Base-by-base conservation (phyloP, 2,797 vertebrate genomes). In the Rhincodon typus region DNA sequence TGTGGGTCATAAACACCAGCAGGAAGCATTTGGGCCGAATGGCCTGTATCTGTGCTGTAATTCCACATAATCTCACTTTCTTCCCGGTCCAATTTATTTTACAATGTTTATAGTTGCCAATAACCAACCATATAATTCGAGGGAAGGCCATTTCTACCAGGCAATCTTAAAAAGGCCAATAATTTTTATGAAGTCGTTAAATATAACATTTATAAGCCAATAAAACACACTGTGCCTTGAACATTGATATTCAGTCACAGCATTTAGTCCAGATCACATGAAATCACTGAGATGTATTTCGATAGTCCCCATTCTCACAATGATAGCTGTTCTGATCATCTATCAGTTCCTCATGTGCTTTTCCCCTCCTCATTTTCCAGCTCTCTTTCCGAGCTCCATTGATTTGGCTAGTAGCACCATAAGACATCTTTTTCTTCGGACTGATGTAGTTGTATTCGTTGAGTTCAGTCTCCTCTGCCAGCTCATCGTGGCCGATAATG, bases 401-500 rank as follows among this genome's bases (percentile, higher is more conserved):
- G 96, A 98, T 98, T 95, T 99, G 98, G 66, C 96, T 96, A 19
- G 99, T 98, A 96, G 99, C 98, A 50, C 99, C 99, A 0, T 99
- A 99, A 12, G 97, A 97, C 95, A 84, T 97, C 95, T 66, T 98
- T 97, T 98, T 99, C 96, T 97, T 97, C 95, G 97, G 97, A 95
- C 97, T 97, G 57, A 96, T 57, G n/a, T 96, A 96, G 95, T 95
- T 97, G 93, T 99, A 98, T 0, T 95, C 98, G 96, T 97, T 98
- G 96, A 99, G 97, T 96, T 99, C 99, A 0, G 98, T 98, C 97
- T 99, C 99, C 96, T 99, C 98, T 0, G 98, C 99, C 94, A 99
- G 97, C 97, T 99, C 99, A 19, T 99, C 99, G 96, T 98, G 98
- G 86, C 98, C 98, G 19, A 99, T 98, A 96, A 99, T 99, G 96